These are phyloP conservation scores for Rhea americana DNA, from an alignment of 2,113 vertebrate genomes.

Conservation along the genomic window DNA sequence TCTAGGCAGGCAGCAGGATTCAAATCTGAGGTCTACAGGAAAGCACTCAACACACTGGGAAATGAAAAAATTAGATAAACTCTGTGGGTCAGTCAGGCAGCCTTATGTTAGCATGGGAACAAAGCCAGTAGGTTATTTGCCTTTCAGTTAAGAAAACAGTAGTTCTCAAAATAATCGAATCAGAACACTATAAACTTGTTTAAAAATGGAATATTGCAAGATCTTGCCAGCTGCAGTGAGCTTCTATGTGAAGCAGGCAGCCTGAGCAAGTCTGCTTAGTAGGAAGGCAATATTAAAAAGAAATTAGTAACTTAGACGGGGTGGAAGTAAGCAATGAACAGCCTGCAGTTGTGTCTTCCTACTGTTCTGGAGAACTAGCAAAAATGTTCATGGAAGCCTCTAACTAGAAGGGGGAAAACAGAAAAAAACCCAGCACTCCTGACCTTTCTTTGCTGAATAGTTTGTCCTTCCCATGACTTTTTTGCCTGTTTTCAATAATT, in stretches of 20 bases:
- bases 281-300: constrained; percentile 1
- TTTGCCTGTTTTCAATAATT: too few relatives aligned
- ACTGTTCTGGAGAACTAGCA: too few relatives aligned
- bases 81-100: neutral
- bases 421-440: too few relatives aligned
- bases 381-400: too few relatives aligned
- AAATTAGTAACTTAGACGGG: neutral
- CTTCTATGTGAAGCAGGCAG: neutral
- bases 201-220: constrained; percentile 25
- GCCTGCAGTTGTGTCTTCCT: too few relatives aligned
- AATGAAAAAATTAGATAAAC: constrained; percentile 25
- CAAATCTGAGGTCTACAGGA: constrained; percentile 18
- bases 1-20: neutral
- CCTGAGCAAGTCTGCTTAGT: neutral
- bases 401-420: too few relatives aligned
- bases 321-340: too few relatives aligned
- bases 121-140: constrained; percentile 34
- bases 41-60: neutral
- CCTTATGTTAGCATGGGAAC: neutral
- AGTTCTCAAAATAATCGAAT: constrained; percentile 1
- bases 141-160: constrained; percentile 44
- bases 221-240: neutral
- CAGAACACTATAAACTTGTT: constrained; percentile 7
- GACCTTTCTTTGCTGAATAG: too few relatives aligned
- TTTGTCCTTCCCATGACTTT: too few relatives aligned